Evolutionary conservation across 2,113 vertebrate genomes (phyloP), one percentile per base, ranked within the genome.

Genomic region (Pseudopodoces humilis): DNA sequence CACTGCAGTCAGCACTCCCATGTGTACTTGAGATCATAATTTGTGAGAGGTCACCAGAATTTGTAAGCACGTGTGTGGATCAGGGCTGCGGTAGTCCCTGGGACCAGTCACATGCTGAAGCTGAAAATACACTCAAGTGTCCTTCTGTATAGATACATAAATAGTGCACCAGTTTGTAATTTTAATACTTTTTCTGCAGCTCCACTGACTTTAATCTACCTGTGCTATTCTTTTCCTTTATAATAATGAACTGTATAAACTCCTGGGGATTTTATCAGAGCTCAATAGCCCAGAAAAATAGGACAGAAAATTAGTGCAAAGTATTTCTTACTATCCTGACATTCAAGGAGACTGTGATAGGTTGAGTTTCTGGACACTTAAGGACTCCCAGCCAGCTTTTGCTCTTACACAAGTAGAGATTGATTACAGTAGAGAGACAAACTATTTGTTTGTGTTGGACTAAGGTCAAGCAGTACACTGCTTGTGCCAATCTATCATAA

Each of bases 201-300:
- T 75, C n/a, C 24, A 35, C 47, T 77, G 75, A 83, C 82, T 75
- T 92, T 77, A 90, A 83, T 77, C 79, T 93, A 83, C 62, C 80
- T 92, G 31, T 62, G 37, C 83, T 93, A 75, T 93, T 96, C 53
- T 86, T 88, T 78, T 71, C 35, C 76, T 90, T 83, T 74, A 47
- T 25, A 83, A 92, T 90, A 95, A 95, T 81, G 88, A 95, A 86
- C 18, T 74, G 6, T 55, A 62, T 86, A 90, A 83, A 83, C 64
- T 78, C 92, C 60, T 74, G 91, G 76, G 94, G 71, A 81, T 93
- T 93, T 70, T 67, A 23, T 33, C 55, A 78, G 80, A 92, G 55
- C 55, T 86, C 71, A 88, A 22, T 78, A 94, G 33, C 60, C 41
- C 53, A 83, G 69, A 92, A 92, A 96, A 95, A 75, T 96, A 88